Conservation (phyloP, 2,113 vertebrate genomes). For the Lamprologus callipterus region DNA sequence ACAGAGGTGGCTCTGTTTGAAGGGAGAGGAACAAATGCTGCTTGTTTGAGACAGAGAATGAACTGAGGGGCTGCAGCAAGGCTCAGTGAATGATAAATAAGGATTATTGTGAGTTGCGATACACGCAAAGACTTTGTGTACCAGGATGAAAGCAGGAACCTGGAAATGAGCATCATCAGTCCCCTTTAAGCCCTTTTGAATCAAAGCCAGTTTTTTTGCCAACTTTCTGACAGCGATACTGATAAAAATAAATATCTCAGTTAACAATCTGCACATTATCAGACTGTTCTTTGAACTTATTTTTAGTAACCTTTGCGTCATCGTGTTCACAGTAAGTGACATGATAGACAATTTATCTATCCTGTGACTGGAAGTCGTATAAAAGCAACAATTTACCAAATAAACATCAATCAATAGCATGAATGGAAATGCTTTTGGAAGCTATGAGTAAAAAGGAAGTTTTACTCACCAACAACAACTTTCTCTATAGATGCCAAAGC, state of each 20-base stretch:
- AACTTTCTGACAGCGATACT: not conserved
- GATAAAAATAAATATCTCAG: not conserved
- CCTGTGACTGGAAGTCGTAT: not conserved
- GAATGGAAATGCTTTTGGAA: not conserved
- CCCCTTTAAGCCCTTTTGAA: not conserved
- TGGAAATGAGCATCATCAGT: not conserved
- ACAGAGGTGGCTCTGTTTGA: not conserved
- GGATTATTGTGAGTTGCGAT: not conserved
- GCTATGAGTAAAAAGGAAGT: too few relatives aligned
- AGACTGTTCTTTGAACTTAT: not conserved
- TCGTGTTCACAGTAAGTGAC: not conserved
- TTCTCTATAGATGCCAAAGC: constrained; percentile 83
- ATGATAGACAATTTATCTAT: not conserved
- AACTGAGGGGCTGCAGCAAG: not conserved
- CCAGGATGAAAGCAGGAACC: not conserved
- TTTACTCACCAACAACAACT: constrained; percentile 82
- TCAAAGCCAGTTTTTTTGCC: fast-evolving
- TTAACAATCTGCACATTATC: not conserved
- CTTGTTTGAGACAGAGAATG: not conserved
- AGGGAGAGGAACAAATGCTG: not conserved
- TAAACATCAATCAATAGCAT: not conserved
- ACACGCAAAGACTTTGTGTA: not conserved
- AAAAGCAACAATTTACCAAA: not conserved
- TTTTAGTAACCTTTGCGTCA: not conserved
- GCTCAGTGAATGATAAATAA: not conserved